Evolutionary conservation across 2,797 vertebrate species (phyloP).

Genomic region (Chiloscyllium punctatum): DNA sequence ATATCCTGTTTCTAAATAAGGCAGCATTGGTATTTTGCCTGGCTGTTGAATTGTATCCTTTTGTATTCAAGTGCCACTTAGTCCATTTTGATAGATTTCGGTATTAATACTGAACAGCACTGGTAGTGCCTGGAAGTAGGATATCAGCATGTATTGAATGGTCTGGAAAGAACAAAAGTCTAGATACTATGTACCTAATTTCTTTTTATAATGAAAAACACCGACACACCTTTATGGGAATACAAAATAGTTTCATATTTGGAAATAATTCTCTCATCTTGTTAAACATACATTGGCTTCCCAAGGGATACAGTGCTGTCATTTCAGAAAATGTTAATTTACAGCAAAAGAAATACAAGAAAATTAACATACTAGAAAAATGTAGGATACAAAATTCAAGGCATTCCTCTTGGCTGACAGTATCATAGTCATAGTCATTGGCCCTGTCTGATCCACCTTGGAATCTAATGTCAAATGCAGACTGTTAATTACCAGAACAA

Average conservation of each 20-base stretch:
- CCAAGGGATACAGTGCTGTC: neutral
- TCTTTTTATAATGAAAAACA: neutral
- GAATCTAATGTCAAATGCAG: neutral
- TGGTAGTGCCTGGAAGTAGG: neutral
- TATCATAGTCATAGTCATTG: neutral
- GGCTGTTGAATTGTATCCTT: neutral
- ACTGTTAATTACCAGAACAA: neutral
- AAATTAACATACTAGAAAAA: neutral
- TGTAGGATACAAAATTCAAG: neutral
- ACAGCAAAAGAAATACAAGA: neutral
- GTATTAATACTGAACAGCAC: neutral
- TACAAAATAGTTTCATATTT: slow-evolving; percentile 3
- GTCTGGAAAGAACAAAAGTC: neutral
- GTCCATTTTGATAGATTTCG: neutral
- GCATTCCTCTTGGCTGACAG: neutral
- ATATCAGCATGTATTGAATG: neutral
- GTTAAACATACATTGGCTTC: neutral
- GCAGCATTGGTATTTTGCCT: neutral
- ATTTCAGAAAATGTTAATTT: slow-evolving; percentile 1
- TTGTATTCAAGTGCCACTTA: neutral
- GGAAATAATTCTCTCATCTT: neutral
- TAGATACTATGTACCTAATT: neutral
- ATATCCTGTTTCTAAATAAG: neutral
- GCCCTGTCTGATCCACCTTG: neutral
- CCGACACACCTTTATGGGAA: neutral